Base-by-base conservation (phyloP, 2,797 vertebrate species). In the Bovichtus diacanthus region DNA sequence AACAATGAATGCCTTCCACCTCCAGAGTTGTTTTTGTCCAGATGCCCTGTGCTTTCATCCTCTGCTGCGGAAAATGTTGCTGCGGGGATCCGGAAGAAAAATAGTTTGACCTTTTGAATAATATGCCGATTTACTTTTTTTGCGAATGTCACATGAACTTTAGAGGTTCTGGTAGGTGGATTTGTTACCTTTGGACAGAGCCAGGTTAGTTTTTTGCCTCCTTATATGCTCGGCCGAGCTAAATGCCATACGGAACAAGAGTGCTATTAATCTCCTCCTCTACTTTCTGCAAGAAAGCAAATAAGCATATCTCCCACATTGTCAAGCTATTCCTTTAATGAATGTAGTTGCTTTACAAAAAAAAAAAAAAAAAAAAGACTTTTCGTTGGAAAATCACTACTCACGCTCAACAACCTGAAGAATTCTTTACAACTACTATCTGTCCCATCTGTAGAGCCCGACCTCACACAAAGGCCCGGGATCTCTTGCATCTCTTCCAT, bases 401-500 rank as follows among this genome's bases (percentile, higher is more conserved):
- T 38, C 13, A 36, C 2, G 3, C 15, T 25, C 8, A 41, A 51
- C 9, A n/a, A 19, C 12, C 34, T 31, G 9, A 27, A 23, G 0
- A 36, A 46, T 8, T 51, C 10, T 15, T 43, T n/a, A 58, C 8
- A 74, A 41, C 73, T 38, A 27, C 46, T 1, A 7, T 56, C 58
- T 38, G 41, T 70, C 31, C 61, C 15, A 36, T 58, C 68, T 71
- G 6, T 15, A 25, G 21, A 53, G 9, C 36, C 25, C 68, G 13
- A 27, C 18, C 53, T 72, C 23, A 38, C 31, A 46, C 60, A 18
- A 34, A 34, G 31, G 34, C 31, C 34, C 6, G 12, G 62, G 55
- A 67, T 65, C 34, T 77, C 29, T 18, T 15, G 9, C 6, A 76
- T 81, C 64, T 38, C 27, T 36, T 50, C 29, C 56, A 80, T 77